Evolutionary conservation across 2,797 vertebrate genomes (phyloP), one percentile per base, ranked within the genome.

Genomic region (Lacerta agilis): DNA sequence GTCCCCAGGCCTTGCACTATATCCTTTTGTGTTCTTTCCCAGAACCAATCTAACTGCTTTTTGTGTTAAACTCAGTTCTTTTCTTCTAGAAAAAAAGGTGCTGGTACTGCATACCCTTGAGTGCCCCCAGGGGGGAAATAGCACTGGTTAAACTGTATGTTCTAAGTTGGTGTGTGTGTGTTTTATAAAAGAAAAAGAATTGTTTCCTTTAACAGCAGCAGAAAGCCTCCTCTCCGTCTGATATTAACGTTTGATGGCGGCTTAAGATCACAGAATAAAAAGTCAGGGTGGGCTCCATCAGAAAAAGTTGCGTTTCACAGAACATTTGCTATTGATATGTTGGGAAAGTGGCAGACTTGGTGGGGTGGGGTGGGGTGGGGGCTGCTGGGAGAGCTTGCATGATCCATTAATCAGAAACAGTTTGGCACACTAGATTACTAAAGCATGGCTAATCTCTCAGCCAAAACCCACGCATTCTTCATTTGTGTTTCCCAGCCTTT

Each of bases 381-480:
- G 29, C 17, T 41, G 90, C 86, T 93, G 94, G 91, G 95, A 93
- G 89, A 93, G 96, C 94, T 96, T 94, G 94, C 97, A 95, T 96
- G 97, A 97, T 97, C 96, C 96, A 97, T 97, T 98, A 98, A 98
- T 97, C 97, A 96, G 96, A 98, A 97, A 96, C 97, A 98, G 97
- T 97, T 97, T 95, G 92, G 87, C 92, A 83, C 93, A 93, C 92
- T 94, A 94, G 95, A 96, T 97, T 96, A 95, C 94, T 96, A 95
- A 96, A 95, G 95, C 96, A 95, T 93, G 93, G 94, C 93, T 95
- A 95, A 97, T 97, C 96, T 95, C 93, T 91, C 96, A 97, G 97
- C 95, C 96, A 92, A 95, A 95, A 94, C 94, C 95, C 95, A 96
- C 96, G 95, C 95, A 95, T 96, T 96, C 95, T 97, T 96, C 94